Conservation (phyloP, 2,888 invertebrate genomes). For the Tenodera sinensis region DNA sequence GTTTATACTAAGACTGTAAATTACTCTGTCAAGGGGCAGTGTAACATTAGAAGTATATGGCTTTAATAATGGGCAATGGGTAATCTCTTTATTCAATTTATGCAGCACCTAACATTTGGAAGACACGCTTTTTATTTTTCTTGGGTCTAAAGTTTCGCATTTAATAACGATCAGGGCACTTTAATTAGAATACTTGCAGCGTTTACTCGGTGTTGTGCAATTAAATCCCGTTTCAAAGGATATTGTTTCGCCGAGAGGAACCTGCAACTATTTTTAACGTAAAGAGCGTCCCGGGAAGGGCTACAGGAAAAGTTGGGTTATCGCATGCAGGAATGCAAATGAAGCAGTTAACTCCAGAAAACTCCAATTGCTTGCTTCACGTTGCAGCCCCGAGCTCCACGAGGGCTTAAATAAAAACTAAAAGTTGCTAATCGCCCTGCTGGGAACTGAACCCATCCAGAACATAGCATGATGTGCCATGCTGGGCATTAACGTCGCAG, state of each 20-base stretch:
- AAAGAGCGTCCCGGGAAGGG: background rate
- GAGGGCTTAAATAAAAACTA: background rate
- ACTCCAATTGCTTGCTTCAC: background rate
- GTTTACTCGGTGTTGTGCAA: background rate
- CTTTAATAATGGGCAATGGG: no score
- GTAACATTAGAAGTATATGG: no score
- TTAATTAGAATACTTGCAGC: background rate
- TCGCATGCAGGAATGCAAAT: background rate
- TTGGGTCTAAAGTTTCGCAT: background rate
- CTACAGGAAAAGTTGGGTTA: background rate
- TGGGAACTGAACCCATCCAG: background rate
- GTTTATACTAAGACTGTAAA: no score
- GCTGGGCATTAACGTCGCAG: background rate
- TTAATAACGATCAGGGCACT: background rate
- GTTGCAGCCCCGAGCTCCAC: background rate
- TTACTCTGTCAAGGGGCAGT: no score
- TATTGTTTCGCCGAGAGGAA: background rate
- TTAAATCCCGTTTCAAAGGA: background rate
- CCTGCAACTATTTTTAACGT: background rate
- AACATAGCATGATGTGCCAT: background rate
- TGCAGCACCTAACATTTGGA: background rate
- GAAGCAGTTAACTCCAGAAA: background rate
- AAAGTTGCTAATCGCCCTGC: background rate
- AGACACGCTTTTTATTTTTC: background rate
- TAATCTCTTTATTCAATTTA: no score